Evolutionary conservation across 1,140 invertebrate species (phyloP).

Genomic region (Lethrus apterus): DNA sequence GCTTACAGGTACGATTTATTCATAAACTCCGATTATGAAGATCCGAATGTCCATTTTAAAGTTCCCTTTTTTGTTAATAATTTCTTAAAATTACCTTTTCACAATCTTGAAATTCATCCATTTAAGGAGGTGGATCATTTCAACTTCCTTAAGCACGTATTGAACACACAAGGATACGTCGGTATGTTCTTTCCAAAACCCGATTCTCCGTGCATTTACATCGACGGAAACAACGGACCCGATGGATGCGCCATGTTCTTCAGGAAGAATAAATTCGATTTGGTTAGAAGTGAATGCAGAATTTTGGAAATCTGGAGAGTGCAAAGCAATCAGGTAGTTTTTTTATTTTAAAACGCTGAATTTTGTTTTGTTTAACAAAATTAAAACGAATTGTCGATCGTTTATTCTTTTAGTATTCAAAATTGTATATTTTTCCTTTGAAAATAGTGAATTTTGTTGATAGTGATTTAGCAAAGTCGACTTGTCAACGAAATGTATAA

Average conservation of each 20-base stretch:
- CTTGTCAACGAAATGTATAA: too few species aligned
- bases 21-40: too few species aligned
- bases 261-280: conserved; percentile 53
- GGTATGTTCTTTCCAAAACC: conserved; percentile 72
- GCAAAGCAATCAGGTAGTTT: conserved; percentile 61
- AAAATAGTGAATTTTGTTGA: too few species aligned
- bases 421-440: too few species aligned
- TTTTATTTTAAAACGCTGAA: not conserved
- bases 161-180: conserved; percentile 57
- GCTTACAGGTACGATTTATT: conserved; percentile 55
- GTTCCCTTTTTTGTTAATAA: too few species aligned
- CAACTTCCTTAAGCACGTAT: conserved; percentile 54
- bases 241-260: conserved; percentile 78
- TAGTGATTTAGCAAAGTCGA: too few species aligned
- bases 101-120: too few species aligned
- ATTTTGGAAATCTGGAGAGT: conserved; percentile 63
- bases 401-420: too few species aligned
- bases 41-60: too few species aligned
- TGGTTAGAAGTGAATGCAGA: conserved; percentile 51
- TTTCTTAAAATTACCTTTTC: too few species aligned
- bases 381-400: too few species aligned
- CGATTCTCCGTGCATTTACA: conserved; percentile 70
- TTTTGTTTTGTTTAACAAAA: too few species aligned
- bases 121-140: conserved; percentile 79
- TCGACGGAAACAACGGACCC: conserved; percentile 65